A percentile compares a stretch with the other conserved stretches of the same genome.
Evolutionary conservation across 2,797 vertebrate genomes (phyloP).

Genomic region (Enteromius anoplus): DNA sequence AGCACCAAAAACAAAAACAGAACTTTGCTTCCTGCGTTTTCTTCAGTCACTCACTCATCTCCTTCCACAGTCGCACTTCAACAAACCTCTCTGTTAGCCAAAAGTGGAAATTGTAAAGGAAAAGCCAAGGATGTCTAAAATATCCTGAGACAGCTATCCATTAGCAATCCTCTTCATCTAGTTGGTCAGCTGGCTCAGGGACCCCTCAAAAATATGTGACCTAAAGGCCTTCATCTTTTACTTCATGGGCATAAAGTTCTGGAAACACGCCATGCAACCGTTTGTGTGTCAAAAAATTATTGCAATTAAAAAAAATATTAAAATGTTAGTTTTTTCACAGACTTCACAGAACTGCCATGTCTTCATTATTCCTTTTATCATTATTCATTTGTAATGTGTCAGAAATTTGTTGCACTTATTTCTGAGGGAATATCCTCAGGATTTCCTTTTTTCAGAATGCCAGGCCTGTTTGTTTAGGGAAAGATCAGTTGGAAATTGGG

Average conservation of each 20-base stretch:
- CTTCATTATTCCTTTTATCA: background rate
- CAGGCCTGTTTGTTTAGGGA: slow-evolving; percentile 47
- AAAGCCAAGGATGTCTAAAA: background rate
- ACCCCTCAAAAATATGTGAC: background rate
- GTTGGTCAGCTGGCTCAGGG: background rate
- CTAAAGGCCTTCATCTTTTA: too few species aligned
- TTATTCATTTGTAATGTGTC: background rate
- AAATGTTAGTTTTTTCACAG: background rate
- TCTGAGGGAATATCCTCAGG: background rate
- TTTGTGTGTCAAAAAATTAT: background rate
- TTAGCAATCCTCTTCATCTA: background rate
- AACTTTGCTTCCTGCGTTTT: slow-evolving; percentile 4
- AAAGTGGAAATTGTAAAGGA: background rate
- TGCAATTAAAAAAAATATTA: background rate
- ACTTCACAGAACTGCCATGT: background rate
- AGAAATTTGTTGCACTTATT: slow-evolving; percentile 6
- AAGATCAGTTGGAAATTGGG: slow-evolving; percentile 41
- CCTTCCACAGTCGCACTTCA: background rate
- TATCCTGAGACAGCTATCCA: background rate
- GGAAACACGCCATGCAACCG: background rate
- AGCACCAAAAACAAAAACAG: slow-evolving; percentile 32
- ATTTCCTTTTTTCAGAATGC: slow-evolving; percentile 1
- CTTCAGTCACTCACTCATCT: background rate
- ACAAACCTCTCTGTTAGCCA: background rate
- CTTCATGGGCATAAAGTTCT: background rate